Evolutionary conservation across 2,888 invertebrate genomes (phyloP).

Genomic region (Synanthedon andrenaeformis): DNA sequence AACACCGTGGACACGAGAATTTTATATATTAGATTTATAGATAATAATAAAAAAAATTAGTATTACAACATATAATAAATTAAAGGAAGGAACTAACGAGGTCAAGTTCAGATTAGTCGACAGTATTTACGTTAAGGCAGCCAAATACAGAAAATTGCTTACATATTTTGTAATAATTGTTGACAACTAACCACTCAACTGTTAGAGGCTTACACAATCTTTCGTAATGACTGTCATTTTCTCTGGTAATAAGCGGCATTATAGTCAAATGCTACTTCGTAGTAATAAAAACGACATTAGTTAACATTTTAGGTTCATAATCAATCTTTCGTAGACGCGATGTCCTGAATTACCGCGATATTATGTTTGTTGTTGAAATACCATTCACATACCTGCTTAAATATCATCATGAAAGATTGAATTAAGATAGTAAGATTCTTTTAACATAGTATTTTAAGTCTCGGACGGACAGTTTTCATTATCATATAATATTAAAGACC

Average conservation of each 20-base stretch:
- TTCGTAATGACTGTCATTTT: slow-evolving; percentile 1
- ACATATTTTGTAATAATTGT: slow-evolving; percentile 2
- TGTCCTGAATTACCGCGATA: neutral
- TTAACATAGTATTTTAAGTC: too few relatives aligned
- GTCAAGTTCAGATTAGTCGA: slow-evolving; percentile 11
- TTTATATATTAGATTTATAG: too few relatives aligned
- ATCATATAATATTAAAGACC: too few relatives aligned
- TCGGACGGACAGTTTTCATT: too few relatives aligned
- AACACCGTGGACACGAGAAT: too few relatives aligned
- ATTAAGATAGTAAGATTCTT: too few relatives aligned
- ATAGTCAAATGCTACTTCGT: neutral
- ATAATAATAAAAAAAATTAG: too few relatives aligned
- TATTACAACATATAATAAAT: too few relatives aligned
- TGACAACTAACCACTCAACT: neutral
- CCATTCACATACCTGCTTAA: too few relatives aligned
- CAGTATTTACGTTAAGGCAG: slow-evolving; percentile 9
- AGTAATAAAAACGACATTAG: neutral
- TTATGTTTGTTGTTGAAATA: neutral
- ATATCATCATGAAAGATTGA: too few relatives aligned
- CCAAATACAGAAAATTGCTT: slow-evolving; percentile 5
- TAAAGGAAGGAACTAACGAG: slow-evolving; percentile 4
- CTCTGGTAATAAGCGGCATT: neutral
- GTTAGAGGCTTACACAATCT: neutral
- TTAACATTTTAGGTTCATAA: neutral
- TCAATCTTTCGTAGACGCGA: neutral